Conservation (phyloP, 1,140 invertebrate genomes). For the Lordiphosa clarofinis region DNA sequence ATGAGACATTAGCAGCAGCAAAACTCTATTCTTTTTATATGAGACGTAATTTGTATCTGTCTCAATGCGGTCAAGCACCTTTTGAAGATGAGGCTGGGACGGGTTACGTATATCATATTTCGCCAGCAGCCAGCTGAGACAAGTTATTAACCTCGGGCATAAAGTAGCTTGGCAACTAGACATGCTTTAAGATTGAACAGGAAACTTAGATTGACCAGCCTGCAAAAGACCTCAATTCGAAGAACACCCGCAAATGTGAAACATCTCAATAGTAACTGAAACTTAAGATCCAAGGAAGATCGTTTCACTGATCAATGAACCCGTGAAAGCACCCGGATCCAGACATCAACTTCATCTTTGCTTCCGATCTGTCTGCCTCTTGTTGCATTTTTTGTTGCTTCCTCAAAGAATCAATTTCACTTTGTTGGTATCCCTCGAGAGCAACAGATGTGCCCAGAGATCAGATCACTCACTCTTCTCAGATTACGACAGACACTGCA, state of each 20-base stretch:
- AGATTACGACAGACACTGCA: slow-evolving; percentile 56
- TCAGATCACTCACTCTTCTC: slow-evolving; percentile 59
- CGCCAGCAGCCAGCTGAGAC: slow-evolving; percentile 39
- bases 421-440: slow-evolving; percentile 48
- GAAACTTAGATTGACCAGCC: background rate
- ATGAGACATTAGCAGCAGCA: slow-evolving; percentile 9
- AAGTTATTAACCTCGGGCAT: slow-evolving; percentile 59
- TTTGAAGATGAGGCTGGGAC: slow-evolving; percentile 1
- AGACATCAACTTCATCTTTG: slow-evolving; percentile 44
- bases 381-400: slow-evolving; percentile 33
- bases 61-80: slow-evolving; percentile 61
- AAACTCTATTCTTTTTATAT: slow-evolving; percentile 7
- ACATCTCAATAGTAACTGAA: slow-evolving; percentile 18
- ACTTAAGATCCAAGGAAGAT: slow-evolving; percentile 69
- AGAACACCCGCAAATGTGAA: background rate
- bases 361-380: slow-evolving; percentile 66
- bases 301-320: slow-evolving; percentile 65
- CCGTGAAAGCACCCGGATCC: slow-evolving; percentile 33
- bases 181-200: background rate
- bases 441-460: slow-evolving; percentile 53
- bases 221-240: background rate
- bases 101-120: slow-evolving; percentile 43
- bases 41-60: slow-evolving; percentile 21
- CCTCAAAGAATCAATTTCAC: slow-evolving; percentile 64
- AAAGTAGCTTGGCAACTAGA: slow-evolving; percentile 1